Evolutionary conservation across 2,113 vertebrate species (phyloP).

Genomic region (Pangasianodon gigas): DNA sequence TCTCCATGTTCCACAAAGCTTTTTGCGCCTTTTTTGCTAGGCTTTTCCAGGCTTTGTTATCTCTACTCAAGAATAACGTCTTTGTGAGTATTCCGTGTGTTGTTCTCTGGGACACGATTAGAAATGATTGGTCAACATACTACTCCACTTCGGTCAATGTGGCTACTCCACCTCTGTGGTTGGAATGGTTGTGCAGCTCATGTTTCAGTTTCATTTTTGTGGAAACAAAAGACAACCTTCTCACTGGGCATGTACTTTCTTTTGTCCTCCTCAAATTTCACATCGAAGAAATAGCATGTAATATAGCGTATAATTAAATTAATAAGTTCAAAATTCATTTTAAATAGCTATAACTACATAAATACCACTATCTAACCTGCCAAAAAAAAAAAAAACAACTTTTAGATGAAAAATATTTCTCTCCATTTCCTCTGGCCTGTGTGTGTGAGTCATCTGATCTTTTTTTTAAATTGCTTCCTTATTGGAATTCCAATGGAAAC

Average conservation of each 20-base stretch:
- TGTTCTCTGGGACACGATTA: background rate
- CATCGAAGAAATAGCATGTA: background rate
- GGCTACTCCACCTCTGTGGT: background rate
- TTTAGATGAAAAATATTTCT: too few relatives aligned
- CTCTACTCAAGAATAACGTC: background rate
- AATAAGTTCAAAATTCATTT: background rate
- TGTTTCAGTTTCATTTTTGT: conserved; percentile 2
- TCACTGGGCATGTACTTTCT: background rate
- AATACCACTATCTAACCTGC: too few relatives aligned
- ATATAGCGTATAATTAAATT: background rate
- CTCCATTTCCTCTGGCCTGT: too few relatives aligned
- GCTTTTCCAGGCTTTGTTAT: background rate
- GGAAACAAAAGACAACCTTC: background rate
- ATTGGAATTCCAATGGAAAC: background rate
- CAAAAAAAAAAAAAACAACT: too few relatives aligned
- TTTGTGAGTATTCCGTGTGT: background rate
- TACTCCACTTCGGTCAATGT: too few relatives aligned
- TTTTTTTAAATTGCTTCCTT: background rate
- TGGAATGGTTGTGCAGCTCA: background rate
- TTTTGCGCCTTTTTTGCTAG: background rate
- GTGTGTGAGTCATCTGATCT: background rate
- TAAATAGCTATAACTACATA: too few relatives aligned
- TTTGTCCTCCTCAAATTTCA: background rate
- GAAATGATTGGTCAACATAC: background rate
- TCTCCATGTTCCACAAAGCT: background rate